Evolutionary conservation across 2,797 vertebrate genomes (phyloP).

Genomic region (Channa striata): DNA sequence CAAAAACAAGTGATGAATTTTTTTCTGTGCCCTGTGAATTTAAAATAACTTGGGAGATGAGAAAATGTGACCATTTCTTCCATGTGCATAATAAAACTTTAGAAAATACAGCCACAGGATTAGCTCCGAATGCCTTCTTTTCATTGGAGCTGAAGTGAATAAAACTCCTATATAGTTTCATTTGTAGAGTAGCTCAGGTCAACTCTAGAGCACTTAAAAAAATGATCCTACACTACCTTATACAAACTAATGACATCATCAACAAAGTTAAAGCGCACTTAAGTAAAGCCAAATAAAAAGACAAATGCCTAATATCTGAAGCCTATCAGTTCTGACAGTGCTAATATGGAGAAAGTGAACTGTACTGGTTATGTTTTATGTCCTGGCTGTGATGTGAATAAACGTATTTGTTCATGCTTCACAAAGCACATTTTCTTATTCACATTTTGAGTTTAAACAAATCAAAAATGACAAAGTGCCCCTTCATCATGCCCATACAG

Average conservation of each 20-base stretch:
- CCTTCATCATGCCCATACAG: conserved; percentile 37
- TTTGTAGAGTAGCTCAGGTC: conserved; percentile 54
- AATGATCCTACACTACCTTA: conserved; percentile 50
- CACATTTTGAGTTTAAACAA: conserved; percentile 42
- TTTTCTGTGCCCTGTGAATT: conserved; percentile 47
- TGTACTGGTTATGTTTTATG: conserved; percentile 23
- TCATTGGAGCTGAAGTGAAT: conserved; percentile 37
- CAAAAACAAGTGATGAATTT: conserved; percentile 50
- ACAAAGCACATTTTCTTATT: conserved; percentile 45
- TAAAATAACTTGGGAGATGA: conserved; percentile 32
- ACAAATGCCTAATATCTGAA: conserved; percentile 37
- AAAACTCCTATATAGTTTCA: conserved; percentile 32
- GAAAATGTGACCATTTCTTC: conserved; percentile 27
- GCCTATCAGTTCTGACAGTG: conserved; percentile 27
- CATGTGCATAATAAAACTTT: conserved; percentile 51
- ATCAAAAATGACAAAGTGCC: conserved; percentile 40
- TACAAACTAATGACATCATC: conserved; percentile 71
- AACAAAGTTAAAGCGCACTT: conserved; percentile 71
- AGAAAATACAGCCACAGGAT: conserved; percentile 30
- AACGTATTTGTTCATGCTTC: conserved; percentile 40
- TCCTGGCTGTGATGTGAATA: conserved; percentile 39
- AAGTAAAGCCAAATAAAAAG: conserved; percentile 68
- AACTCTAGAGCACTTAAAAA: conserved; percentile 67
- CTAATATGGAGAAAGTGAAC: conserved; percentile 43
- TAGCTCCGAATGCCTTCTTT: conserved; percentile 11